phyloP scores from a whole-genome alignment of 2,888 invertebrate genomes.

The Eugnorisma glareosa region DNA sequence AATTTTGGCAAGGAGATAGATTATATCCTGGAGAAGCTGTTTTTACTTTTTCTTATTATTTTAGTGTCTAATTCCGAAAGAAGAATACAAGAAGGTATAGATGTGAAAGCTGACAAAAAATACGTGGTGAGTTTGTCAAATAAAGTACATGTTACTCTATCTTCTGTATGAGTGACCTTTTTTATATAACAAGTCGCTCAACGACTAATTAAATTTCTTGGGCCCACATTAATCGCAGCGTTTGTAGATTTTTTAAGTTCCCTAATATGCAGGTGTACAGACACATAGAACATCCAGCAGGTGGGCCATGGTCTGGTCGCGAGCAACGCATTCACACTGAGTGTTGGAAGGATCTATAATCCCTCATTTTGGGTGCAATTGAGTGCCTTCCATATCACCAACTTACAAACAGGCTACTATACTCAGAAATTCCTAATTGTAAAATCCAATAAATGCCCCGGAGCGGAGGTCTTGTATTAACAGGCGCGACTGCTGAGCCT shows the following conservation, averaged over 20 bases:
- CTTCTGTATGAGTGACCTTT: neutral
- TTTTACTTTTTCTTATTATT: slow-evolving; percentile 24
- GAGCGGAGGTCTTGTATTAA: too few relatives aligned
- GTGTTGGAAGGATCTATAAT: neutral
- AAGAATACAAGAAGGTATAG: slow-evolving; percentile 52
- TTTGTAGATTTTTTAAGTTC: too few relatives aligned
- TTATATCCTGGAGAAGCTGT: neutral
- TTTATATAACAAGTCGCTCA: neutral
- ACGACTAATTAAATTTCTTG: too few relatives aligned
- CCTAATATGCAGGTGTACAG: neutral
- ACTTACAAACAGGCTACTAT: too few relatives aligned
- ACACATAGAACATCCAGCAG: neutral
- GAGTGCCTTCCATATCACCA: too few relatives aligned
- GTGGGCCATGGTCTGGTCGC: too few relatives aligned
- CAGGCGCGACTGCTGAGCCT: too few relatives aligned
- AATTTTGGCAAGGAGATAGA: neutral
- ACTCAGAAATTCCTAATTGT: too few relatives aligned
- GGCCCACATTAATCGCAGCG: too few relatives aligned
- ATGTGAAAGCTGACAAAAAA: slow-evolving; percentile 36
- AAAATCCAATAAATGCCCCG: too few relatives aligned
- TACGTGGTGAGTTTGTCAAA: slow-evolving; percentile 56
- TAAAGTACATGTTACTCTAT: neutral
- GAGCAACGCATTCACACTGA: neutral
- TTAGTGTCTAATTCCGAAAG: slow-evolving; percentile 44
- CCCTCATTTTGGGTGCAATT: neutral